Conservation (phyloP, 2,113 vertebrate species). For the Mionectes macconnelli region DNA sequence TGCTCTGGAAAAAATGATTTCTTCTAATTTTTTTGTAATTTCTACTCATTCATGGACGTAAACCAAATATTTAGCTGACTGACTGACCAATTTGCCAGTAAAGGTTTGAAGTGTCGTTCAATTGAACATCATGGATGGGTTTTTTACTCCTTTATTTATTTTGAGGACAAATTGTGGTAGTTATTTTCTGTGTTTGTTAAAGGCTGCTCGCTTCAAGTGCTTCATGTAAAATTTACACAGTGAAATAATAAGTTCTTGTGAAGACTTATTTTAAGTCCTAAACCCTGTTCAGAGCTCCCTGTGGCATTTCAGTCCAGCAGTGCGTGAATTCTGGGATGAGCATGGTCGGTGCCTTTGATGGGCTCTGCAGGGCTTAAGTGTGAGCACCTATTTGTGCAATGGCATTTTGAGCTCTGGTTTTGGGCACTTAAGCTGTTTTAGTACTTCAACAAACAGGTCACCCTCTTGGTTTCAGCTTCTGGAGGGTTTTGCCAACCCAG, state of each 20-base stretch:
- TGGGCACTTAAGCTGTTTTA: neutral
- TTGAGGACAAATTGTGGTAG: neutral
- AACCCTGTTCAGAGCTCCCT: neutral
- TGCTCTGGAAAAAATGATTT: neutral
- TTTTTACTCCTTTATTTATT: neutral
- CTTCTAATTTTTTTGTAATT: constrained; percentile 13
- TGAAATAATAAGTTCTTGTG: neutral
- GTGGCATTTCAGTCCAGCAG: neutral
- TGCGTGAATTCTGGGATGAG: neutral
- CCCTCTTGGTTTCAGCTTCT: neutral
- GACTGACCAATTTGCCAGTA: neutral
- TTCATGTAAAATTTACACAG: neutral
- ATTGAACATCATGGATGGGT: neutral
- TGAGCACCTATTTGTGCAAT: neutral
- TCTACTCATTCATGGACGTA: neutral
- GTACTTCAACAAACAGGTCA: neutral
- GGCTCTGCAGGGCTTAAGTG: neutral
- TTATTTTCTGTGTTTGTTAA: neutral
- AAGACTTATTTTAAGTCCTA: neutral
- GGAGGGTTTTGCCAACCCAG: fast-evolving
- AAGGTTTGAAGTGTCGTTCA: neutral
- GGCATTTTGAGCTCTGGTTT: neutral
- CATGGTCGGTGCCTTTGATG: fast-evolving
- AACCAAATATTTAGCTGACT: neutral
- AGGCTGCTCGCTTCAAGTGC: neutral